Evolutionary conservation across 2,113 vertebrate species (phyloP).

Genomic region (Caranx melampygus): DNA sequence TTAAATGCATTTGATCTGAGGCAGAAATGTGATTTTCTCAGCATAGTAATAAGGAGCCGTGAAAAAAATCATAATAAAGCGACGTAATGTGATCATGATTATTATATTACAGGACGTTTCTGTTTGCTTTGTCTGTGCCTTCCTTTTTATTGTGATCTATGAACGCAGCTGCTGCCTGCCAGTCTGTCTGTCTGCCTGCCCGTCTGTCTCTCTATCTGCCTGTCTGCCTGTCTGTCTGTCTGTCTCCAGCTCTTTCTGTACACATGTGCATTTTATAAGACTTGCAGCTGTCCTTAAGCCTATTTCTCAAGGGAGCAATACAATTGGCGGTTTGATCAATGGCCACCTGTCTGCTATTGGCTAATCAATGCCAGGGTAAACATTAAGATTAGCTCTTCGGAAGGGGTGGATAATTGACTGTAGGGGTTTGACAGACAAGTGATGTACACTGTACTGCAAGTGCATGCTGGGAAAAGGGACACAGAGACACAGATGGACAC

Average conservation of each 20-base stretch:
- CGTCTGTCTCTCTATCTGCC: no score
- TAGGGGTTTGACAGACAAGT: constrained; percentile 45
- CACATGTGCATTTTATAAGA: constrained; percentile 31
- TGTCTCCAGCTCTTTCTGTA: constrained; percentile 36
- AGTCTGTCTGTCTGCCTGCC: constrained; percentile 16
- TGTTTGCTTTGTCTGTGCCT: constrained; percentile 64
- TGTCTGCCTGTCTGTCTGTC: constrained; percentile 13
- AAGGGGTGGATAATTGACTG: constrained; percentile 59
- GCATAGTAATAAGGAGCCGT: constrained; percentile 66
- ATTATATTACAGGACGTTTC: constrained; percentile 72
- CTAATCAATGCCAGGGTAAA: constrained; percentile 71
- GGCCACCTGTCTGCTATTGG: constrained; percentile 60
- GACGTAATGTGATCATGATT: constrained; percentile 68
- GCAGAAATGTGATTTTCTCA: constrained; percentile 71
- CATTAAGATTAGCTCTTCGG: constrained; percentile 65
- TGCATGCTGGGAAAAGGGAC: constrained; percentile 40
- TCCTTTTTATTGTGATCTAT: constrained; percentile 66
- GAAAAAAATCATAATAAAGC: constrained; percentile 74
- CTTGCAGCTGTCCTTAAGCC: constrained; percentile 38
- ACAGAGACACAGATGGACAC: constrained; percentile 29
- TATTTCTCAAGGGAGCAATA: constrained; percentile 57
- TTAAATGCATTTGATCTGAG: constrained; percentile 61
- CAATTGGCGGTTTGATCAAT: constrained; percentile 59
- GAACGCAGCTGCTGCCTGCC: constrained; percentile 47
- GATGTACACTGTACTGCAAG: constrained; percentile 30